Evolutionary conservation across 2,888 invertebrate genomes (phyloP), one percentile per base, ranked within the genome.

Genomic region (Scrobipalpa costella): DNA sequence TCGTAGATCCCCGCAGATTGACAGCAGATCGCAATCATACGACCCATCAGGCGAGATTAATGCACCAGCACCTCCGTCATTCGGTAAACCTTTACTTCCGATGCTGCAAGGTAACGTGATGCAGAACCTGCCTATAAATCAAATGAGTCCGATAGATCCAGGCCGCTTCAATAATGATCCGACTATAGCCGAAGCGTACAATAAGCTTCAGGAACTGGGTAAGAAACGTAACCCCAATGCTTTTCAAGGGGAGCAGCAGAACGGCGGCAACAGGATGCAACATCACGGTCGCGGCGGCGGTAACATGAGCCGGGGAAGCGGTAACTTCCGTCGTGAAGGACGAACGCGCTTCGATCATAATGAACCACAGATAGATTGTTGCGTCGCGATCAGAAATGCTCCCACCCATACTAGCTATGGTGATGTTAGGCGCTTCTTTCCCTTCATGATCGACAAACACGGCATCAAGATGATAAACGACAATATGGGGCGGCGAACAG

Each of bases 381-480:
- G 96, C 78, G 93, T 98, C 1, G 95, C 95, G 73, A 90, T 97
- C 6, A 92, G 93, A 33, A 95, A 95, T 71, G 92, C 98, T 78
- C 95, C 96, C 5, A 92, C 94, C 17, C 94, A 93, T 73, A 95
- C 96, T 0, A 94, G 94, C 55, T 97, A 96, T 80, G 94, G 95
- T 47, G 98, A 98, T 76, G 92, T 98, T 0, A 92, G 97, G 11
- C 94, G 95, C 62, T 96, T 98, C 75, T 98, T 98, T 82, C 93
- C 94, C 6, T 96, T 96, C 52, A 94, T 98, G 70, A 96, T 98
- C 65, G 94, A 95, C 55, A 95, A 95, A 72, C 95, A 95, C 73
- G 97, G 97, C 13, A 94, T 98, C 60, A 98, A 98, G 83, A 93
- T 98, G 83, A 94, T 97, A 11, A 96, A 95, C 75, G 97, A 97